Evolutionary conservation across 2,888 invertebrate genomes (phyloP).

Genomic region (Drosophila infuscata): DNA sequence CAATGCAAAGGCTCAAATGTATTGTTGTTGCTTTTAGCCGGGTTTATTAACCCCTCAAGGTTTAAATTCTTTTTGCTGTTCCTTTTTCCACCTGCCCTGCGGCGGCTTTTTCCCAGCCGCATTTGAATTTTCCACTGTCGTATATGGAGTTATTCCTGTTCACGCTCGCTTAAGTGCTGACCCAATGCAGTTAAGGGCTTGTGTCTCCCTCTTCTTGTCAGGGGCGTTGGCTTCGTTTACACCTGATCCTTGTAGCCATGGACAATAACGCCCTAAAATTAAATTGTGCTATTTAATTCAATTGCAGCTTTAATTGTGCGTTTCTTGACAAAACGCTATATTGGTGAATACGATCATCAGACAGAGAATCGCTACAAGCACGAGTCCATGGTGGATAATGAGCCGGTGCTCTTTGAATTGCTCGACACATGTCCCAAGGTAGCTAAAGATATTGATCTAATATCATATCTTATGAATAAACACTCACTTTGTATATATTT

Average conservation of each 20-base stretch:
- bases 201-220: conserved; percentile 8
- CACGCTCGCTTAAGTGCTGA: conserved; percentile 73
- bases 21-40: conserved; percentile 31
- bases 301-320: conserved; percentile 93
- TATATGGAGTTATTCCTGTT: conserved; percentile 32
- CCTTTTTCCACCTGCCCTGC: conserved; percentile 62
- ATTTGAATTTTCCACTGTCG: conserved; percentile 41
- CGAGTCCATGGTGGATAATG: conserved; percentile 94
- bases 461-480: neutral
- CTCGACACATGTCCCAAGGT: conserved; percentile 92
- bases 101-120: conserved; percentile 17
- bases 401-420: conserved; percentile 95
- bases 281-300: conserved; percentile 58
- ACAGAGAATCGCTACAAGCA: conserved; percentile 96
- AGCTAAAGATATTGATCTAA: conserved; percentile 24
- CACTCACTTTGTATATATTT: neutral
- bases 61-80: conserved; percentile 5
- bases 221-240: conserved; percentile 65
- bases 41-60: conserved; percentile 77
- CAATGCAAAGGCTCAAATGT: conserved; percentile 76
- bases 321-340: conserved; percentile 96
- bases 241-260: conserved; percentile 59
- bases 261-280: conserved; percentile 32
- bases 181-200: conserved; percentile 62
- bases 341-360: conserved; percentile 97